Conservation (phyloP, 1,140 invertebrate species). For the Drosophila pseudoobscura region DNA sequence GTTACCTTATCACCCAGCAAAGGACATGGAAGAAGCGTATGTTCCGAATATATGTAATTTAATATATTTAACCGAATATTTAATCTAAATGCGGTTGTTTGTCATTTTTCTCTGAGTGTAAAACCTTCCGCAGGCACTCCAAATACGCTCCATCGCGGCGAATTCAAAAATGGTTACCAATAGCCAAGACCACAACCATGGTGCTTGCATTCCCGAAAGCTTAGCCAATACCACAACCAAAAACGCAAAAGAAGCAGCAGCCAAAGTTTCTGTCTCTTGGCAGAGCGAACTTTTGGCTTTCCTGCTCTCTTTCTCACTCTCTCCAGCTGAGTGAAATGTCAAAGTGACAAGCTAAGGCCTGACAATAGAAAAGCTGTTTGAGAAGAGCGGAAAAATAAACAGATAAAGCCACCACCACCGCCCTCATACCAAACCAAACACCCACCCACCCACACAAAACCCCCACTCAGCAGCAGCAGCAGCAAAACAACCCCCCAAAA, state of each 20-base stretch:
- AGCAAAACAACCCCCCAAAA: conserved; percentile 30
- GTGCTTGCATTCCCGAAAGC: not conserved
- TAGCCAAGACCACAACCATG: not conserved
- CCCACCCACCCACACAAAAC: not conserved
- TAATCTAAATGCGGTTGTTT: too few relatives aligned
- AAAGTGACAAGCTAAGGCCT: conserved; percentile 54
- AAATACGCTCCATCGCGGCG: not conserved
- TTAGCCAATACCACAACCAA: not conserved
- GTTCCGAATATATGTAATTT: too few relatives aligned
- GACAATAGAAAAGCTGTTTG: conserved; percentile 31
- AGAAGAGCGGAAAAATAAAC: conserved; percentile 61
- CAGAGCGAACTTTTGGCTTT: not conserved
- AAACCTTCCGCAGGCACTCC: too few relatives aligned
- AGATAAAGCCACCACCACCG: conserved; percentile 55
- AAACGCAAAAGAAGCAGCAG: too few relatives aligned
- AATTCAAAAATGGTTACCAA: not conserved
- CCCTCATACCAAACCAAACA: not conserved
- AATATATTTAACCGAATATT: too few relatives aligned
- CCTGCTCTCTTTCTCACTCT: not conserved
- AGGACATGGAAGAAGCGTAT: too few relatives aligned
- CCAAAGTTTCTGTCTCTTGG: not conserved
- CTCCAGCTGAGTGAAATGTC: conserved; percentile 49
- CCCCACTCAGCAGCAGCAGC: not conserved
- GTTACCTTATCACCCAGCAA: too few relatives aligned
- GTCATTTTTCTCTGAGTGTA: too few relatives aligned